Percentiles rank a stretch among this genome's conserved stretches.
phyloP scores from a whole-genome alignment of 2,797 vertebrate genomes.

The Danio choprae region DNA sequence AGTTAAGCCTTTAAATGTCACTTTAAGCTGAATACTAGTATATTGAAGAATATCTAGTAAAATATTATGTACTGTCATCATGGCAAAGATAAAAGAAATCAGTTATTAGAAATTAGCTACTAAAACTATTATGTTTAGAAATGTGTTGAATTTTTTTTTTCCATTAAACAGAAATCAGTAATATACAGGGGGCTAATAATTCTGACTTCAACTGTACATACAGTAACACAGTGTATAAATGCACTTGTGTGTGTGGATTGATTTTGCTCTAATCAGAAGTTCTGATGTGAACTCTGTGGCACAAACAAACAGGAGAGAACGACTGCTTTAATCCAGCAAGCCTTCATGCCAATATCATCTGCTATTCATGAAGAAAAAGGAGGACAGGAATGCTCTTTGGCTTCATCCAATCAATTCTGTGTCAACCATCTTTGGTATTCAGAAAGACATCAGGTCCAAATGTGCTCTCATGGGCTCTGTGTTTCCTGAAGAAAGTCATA shows the following conservation, averaged over 20 bases:
- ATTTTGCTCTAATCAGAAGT: background rate
- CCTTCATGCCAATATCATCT: constrained; percentile 23
- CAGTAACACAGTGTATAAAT: background rate
- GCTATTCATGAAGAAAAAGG: constrained; percentile 11
- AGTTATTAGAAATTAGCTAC: no score
- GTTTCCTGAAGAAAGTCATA: constrained; percentile 10
- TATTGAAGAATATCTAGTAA: no score
- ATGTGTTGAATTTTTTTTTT: no score
- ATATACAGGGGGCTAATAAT: no score
- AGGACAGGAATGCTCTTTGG: constrained; percentile 22
- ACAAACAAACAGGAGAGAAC: background rate
- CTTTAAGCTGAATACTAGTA: no score
- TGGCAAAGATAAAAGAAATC: no score
- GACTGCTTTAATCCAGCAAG: constrained; percentile 4
- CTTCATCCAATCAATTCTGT: constrained; percentile 15
- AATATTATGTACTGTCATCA: no score
- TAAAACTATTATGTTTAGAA: no score
- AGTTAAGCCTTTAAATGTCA: no score
- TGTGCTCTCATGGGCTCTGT: background rate
- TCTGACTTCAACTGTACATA: no score
- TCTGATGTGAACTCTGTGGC: background rate
- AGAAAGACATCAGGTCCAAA: constrained; percentile 6
- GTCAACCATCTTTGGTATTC: constrained; percentile 42
- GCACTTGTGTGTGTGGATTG: background rate
- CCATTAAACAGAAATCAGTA: no score